Evolutionary conservation across 2,113 vertebrate species (phyloP).

Genomic region (Chionomys nivalis): DNA sequence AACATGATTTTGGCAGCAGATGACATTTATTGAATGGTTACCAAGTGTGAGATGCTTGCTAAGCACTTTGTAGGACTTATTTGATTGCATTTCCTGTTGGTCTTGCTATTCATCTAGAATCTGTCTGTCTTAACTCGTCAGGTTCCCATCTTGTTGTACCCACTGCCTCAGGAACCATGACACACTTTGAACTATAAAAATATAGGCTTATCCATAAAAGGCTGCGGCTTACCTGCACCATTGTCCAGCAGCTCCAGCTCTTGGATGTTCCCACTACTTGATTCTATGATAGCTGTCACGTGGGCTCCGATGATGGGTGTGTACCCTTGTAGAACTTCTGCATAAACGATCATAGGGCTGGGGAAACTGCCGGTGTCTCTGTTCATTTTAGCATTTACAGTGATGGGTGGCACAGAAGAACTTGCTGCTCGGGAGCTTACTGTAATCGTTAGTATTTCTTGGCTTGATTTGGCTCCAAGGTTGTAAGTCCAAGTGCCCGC

Average conservation of each 20-base stretch:
- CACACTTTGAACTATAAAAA: background rate
- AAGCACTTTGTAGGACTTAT: background rate
- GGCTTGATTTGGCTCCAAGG: slow-evolving; percentile 62
- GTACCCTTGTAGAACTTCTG: slow-evolving; percentile 84
- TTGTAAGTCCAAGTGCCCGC: slow-evolving; percentile 84
- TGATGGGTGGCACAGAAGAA: slow-evolving; percentile 80
- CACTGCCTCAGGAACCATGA: background rate
- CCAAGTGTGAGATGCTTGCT: background rate
- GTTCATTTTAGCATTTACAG: slow-evolving; percentile 75
- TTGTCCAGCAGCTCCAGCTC: slow-evolving; percentile 83
- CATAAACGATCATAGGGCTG: slow-evolving; percentile 83
- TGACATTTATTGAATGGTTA: background rate
- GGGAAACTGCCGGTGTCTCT: slow-evolving; percentile 70
- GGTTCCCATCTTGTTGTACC: background rate
- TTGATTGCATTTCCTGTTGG: background rate
- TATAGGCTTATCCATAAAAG: background rate
- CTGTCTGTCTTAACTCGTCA: background rate
- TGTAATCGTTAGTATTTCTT: slow-evolving; percentile 78
- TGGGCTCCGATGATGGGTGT: slow-evolving; percentile 82
- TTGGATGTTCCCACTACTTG: background rate
- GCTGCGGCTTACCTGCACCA: slow-evolving; percentile 83
- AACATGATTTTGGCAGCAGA: background rate
- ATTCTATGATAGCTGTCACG: slow-evolving; percentile 85
- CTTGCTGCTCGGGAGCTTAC: slow-evolving; percentile 81
- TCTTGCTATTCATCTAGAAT: background rate